Percentiles rank a stretch among this genome's conserved stretches.
Evolutionary conservation across 2,888 invertebrate genomes (phyloP).

Genomic region (Heliconius ismenius): DNA sequence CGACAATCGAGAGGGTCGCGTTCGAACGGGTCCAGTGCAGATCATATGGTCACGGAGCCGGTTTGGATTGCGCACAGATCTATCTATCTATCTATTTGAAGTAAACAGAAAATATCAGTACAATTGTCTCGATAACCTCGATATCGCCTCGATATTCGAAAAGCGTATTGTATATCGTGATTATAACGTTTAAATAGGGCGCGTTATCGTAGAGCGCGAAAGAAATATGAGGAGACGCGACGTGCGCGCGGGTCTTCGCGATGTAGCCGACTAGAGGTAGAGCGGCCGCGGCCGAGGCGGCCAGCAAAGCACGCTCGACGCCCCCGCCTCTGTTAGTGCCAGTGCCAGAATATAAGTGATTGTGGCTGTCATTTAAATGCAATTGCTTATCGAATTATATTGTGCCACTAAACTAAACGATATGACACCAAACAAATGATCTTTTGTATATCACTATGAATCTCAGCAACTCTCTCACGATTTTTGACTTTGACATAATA

Average conservation of each 20-base stretch:
- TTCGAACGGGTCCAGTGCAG: slow-evolving; percentile 51
- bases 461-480: slow-evolving; percentile 63
- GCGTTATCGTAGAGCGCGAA: slow-evolving; percentile 65
- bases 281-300: slow-evolving; percentile 26
- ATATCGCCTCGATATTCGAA: slow-evolving; percentile 30
- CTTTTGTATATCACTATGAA: slow-evolving; percentile 55
- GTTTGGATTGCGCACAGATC: slow-evolving; percentile 53
- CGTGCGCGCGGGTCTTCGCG: slow-evolving; percentile 72
- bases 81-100: slow-evolving; percentile 46
- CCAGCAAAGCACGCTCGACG: slow-evolving; percentile 45
- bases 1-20: slow-evolving; percentile 61
- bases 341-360: slow-evolving; percentile 42
- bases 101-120: slow-evolving; percentile 23
- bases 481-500: slow-evolving; percentile 57
- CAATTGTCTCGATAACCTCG: slow-evolving; percentile 26
- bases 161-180: slow-evolving; percentile 57
- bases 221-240: slow-evolving; percentile 54
- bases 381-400: slow-evolving; percentile 72
- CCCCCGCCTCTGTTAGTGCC: slow-evolving; percentile 56
- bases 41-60: slow-evolving; percentile 74
- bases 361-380: slow-evolving; percentile 57
- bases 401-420: slow-evolving; percentile 57
- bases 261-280: slow-evolving; percentile 61
- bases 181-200: slow-evolving; percentile 65
- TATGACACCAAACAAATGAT: slow-evolving; percentile 62